Conservation (phyloP, 92 coral and sea anemone genomes). For the Zoanthus solanderi region DNA sequence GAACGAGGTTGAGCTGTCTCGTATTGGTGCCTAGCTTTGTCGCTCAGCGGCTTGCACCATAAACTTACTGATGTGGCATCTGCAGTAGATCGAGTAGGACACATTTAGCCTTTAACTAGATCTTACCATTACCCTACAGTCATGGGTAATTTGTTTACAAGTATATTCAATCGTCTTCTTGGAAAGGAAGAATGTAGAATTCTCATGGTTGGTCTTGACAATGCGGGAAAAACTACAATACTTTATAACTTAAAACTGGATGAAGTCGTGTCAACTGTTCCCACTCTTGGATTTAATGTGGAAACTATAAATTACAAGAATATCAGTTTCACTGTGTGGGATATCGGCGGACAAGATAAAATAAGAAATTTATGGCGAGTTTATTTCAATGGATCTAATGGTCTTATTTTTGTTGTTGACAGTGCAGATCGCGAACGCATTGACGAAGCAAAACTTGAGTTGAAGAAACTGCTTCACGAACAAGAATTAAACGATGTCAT, state of each 20-base stretch:
- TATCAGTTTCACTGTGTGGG: conserved; percentile 98
- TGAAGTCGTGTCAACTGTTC: conserved; percentile 92
- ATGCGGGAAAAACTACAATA: conserved; percentile 98
- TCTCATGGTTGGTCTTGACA: conserved; percentile 96
- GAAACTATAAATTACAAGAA: conserved; percentile 95
- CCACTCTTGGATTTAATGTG: conserved; percentile 96
- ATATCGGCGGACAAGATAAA: conserved; percentile 99
- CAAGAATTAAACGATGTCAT: conserved; percentile 83
- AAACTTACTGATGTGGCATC: conserved; percentile 45
- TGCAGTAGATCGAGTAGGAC: too few relatives aligned
- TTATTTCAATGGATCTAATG: conserved; percentile 91
- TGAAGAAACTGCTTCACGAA: conserved; percentile 82
- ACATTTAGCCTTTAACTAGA: neutral
- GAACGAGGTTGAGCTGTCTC: neutral
- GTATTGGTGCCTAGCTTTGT: neutral
- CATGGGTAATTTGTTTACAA: conserved; percentile 87
- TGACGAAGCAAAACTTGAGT: conserved; percentile 79
- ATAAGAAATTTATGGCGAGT: conserved; percentile 95
- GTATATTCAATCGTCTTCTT: conserved; percentile 81
- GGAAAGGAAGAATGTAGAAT: conserved; percentile 96
- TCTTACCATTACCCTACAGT: neutral
- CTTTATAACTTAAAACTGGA: conserved; percentile 89
- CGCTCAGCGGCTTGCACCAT: conserved; percentile 30
- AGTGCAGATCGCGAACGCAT: conserved; percentile 93
- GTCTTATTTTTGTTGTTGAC: conserved; percentile 92